These are phyloP conservation scores for Catamblyrhynchus diadema DNA, from an alignment of 2,797 vertebrate species.

Conservation along the genomic window DNA sequence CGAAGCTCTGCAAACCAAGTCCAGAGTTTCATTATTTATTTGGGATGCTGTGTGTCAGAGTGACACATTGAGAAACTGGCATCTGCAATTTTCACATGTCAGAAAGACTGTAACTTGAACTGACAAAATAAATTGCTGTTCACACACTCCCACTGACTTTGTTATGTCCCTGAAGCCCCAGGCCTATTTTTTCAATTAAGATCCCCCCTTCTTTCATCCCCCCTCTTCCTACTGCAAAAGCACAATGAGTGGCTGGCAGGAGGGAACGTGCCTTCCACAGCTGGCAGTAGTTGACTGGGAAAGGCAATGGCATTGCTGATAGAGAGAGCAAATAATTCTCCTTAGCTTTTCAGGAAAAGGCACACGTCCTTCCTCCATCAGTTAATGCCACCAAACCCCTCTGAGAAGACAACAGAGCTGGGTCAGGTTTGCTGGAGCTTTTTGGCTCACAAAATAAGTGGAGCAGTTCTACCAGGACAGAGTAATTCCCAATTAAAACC, in stretches of 20 bases:
- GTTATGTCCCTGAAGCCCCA: conserved; percentile 49
- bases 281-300: conserved; percentile 32
- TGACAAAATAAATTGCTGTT: conserved; percentile 59
- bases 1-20: neutral
- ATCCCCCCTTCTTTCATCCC: conserved; percentile 35
- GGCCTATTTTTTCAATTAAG: conserved; percentile 67
- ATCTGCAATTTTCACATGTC: conserved; percentile 62
- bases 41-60: conserved; percentile 24
- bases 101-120: conserved; percentile 56
- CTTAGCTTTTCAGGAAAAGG: neutral
- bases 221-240: conserved; percentile 22
- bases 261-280: conserved; percentile 48
- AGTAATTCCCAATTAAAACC: neutral
- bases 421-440: neutral
- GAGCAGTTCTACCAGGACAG: neutral
- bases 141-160: conserved; percentile 61
- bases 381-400: neutral
- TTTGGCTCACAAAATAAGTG: neutral
- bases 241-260: conserved; percentile 22
- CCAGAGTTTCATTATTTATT: conserved; percentile 26
- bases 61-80: conserved; percentile 40
- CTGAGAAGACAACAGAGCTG: neutral
- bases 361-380: neutral
- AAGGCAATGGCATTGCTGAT: neutral
- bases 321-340: neutral